A percentile compares a stretch with the other conserved stretches of the same genome.
phyloP scores from a whole-genome alignment of 2,113 vertebrate genomes.

The Sciurus niger region DNA sequence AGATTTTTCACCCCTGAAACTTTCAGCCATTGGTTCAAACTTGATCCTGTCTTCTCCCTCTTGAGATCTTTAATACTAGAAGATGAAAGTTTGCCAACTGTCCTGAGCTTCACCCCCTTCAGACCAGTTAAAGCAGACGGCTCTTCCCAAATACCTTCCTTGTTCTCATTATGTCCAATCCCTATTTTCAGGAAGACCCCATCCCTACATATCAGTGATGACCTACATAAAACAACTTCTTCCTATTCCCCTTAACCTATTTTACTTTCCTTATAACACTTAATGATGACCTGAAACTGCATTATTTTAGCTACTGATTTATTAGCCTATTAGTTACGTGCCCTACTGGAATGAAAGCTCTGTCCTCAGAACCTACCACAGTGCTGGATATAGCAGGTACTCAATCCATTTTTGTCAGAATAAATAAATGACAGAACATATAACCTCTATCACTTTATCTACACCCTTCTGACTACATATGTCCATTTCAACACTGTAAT shows the following conservation, averaged over 20 bases:
- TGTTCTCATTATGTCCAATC: background rate
- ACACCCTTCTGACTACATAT: conserved; percentile 23
- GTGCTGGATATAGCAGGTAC: background rate
- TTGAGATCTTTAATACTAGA: conserved; percentile 38
- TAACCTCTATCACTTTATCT: background rate
- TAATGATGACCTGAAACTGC: background rate
- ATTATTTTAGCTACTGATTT: conserved; percentile 36
- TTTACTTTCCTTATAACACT: conserved; percentile 8
- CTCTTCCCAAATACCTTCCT: conserved; percentile 21
- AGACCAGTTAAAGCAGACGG: background rate
- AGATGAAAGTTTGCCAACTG: background rate
- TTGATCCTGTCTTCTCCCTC: background rate
- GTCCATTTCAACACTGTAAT: conserved; percentile 16
- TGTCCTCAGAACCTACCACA: background rate
- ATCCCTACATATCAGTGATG: background rate
- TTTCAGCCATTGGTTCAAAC: background rate
- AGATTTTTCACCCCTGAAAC: conserved; percentile 34
- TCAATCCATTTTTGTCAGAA: conserved; percentile 39
- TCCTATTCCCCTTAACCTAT: background rate
- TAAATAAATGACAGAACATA: conserved; percentile 43
- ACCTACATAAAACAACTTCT: background rate
- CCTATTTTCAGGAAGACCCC: background rate
- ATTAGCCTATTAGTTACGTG: conserved; percentile 23
- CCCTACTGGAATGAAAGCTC: background rate
- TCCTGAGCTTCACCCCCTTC: background rate